Evolutionary conservation across 2,888 invertebrate species (phyloP), one percentile per base, ranked within the genome.

Genomic region (Campoletis raptor): DNA sequence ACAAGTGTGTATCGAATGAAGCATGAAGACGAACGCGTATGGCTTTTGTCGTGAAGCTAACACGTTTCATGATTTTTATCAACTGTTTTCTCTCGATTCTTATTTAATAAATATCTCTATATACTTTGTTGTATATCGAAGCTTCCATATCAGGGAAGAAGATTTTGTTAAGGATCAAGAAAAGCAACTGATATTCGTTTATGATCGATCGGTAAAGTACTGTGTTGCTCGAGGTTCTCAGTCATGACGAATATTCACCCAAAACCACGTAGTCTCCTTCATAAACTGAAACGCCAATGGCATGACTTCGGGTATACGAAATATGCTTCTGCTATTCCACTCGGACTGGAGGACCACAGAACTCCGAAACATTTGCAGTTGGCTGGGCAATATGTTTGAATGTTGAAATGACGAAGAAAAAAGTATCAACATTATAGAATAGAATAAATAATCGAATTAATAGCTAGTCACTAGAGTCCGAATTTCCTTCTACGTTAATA

Each of bases 121-220:
- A 42, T 45, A 42, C 30, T 64, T 21, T 30, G 61, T 30, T n/a
- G 0, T 10, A n/a, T 40, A n/a, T 40, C 61, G 7, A 57, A 24
- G 21, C 10, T 12, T 12, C 15, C 48, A 64, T 30, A 76, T 70
- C 67, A 37, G 52, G 30, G 48, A 24, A 15, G 21, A 52, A 72
- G 48, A 18, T 52, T 67, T 18, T 37, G 37, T 69, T 18, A 24
- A 12, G 36, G 42, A n/a, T 40, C 52, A 12, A 84, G 69, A 76
- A 67, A 54, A 42, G 69, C 76, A 54, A 64, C 52, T 21, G 73
- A 78, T 67, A 81, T 78, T 45, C 45, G 67, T 10, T 73, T 24
- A 52, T 57, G 52, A 85, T 82, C 85, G 85, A 85, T 85, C 79
- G 73, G 61, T 74, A 36, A 76, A 83, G 72, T 76, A 69, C 57